Conservation (phyloP, 2,888 invertebrate species). For the Parapristionchus giblindavisi region DNA sequence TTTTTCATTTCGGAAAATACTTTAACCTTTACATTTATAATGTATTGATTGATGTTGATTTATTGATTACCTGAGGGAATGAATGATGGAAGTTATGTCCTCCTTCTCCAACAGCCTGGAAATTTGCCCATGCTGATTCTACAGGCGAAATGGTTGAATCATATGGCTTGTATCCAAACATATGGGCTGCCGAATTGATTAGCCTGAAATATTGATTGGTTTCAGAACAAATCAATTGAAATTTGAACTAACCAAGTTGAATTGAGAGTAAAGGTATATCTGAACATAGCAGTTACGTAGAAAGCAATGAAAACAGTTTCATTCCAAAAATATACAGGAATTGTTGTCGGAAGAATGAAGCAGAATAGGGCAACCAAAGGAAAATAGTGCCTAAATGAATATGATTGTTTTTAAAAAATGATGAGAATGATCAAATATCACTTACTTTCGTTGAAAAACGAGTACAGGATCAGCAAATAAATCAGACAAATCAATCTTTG, state of each 20-base stretch:
- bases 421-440: no score
- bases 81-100: slow-evolving; percentile 74
- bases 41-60: neutral
- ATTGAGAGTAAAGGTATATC: slow-evolving; percentile 86
- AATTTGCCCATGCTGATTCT: slow-evolving; percentile 64
- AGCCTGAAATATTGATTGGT: slow-evolving; percentile 70
- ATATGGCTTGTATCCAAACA: slow-evolving; percentile 88
- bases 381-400: slow-evolving; percentile 11
- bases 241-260: slow-evolving; percentile 79
- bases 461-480: no score
- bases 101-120: slow-evolving; percentile 70
- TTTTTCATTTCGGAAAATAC: neutral
- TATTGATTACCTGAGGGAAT: slow-evolving; percentile 68
- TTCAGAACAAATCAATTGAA: neutral
- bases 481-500: no score
- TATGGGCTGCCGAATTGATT: slow-evolving; percentile 93
- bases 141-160: slow-evolving; percentile 76
- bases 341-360: slow-evolving; percentile 82
- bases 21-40: neutral
- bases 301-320: slow-evolving; percentile 83
- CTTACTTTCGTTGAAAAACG: no score
- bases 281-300: slow-evolving; percentile 81
- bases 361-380: slow-evolving; percentile 80
- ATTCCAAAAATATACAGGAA: slow-evolving; percentile 85
- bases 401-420: neutral